Evolutionary conservation across 2,888 invertebrate species (phyloP).

Genomic region (Agrochola macilenta): DNA sequence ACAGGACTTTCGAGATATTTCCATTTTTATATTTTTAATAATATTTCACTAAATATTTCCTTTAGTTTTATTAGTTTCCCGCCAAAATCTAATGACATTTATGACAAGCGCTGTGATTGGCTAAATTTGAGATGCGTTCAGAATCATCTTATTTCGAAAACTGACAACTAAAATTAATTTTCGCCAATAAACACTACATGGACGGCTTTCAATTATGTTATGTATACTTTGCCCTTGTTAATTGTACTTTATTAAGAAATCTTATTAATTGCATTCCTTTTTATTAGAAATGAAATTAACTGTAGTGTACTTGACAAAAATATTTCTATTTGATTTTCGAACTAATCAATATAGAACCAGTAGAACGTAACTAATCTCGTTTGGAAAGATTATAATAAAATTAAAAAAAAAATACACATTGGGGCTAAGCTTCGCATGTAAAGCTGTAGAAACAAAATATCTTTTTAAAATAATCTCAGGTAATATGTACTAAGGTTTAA

Average conservation of each 20-base stretch:
- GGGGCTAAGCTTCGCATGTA: slow-evolving; percentile 49
- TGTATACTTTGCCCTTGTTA: slow-evolving; percentile 81
- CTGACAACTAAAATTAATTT: slow-evolving; percentile 61
- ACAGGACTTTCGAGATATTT: slow-evolving; percentile 79
- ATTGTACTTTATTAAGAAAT: slow-evolving; percentile 46
- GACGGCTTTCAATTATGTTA: slow-evolving; percentile 83
- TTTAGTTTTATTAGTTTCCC: slow-evolving; percentile 42
- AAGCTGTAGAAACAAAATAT: slow-evolving; percentile 54
- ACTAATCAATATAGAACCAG: slow-evolving; percentile 38
- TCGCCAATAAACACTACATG: slow-evolving; percentile 83
- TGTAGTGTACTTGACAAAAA: slow-evolving; percentile 57
- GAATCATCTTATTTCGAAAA: slow-evolving; percentile 51
- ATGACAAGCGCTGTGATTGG: slow-evolving; percentile 62
- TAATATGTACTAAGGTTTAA: slow-evolving; percentile 57
- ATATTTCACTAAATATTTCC: slow-evolving; percentile 17
- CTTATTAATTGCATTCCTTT: slow-evolving; percentile 42
- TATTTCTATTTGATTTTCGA: slow-evolving; percentile 40
- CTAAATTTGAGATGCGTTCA: slow-evolving; percentile 52
- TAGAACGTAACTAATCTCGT: slow-evolving; percentile 62
- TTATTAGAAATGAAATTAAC: slow-evolving; percentile 46
- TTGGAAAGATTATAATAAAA: slow-evolving; percentile 27
- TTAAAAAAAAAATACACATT: slow-evolving; percentile 14
- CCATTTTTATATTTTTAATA: slow-evolving; percentile 74
- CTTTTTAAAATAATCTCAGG: slow-evolving; percentile 46
- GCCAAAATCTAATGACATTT: slow-evolving; percentile 47